Percentiles rank a stretch among this genome's conserved stretches.
Evolutionary conservation across 2,888 invertebrate species (phyloP).

Genomic region (Psylliodes chrysocephalus): DNA sequence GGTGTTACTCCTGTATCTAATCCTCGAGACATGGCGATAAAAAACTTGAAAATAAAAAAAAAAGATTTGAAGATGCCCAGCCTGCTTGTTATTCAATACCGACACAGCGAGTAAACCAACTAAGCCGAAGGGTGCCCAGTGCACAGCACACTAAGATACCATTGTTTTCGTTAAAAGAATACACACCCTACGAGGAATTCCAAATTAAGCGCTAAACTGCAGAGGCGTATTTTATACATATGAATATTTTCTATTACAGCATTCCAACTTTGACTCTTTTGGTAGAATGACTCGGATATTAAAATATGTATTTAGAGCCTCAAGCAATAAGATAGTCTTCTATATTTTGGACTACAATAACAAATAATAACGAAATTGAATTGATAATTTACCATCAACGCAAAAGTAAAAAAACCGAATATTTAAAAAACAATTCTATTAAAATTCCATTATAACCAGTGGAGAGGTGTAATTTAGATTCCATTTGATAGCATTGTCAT

Average conservation of each 20-base stretch:
- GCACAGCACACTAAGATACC: background rate
- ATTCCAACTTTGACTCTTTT: too few relatives aligned
- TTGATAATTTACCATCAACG: background rate
- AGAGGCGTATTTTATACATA: too few relatives aligned
- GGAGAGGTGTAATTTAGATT: slow-evolving; percentile 35
- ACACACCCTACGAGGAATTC: slow-evolving; percentile 7
- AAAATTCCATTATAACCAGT: slow-evolving; percentile 12
- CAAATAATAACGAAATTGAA: too few relatives aligned
- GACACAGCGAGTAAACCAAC: slow-evolving; percentile 5
- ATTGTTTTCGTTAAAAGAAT: slow-evolving; percentile 9
- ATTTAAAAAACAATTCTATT: slow-evolving; percentile 12
- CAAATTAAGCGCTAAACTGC: slow-evolving; percentile 9
- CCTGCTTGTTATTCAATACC: slow-evolving; percentile 26
- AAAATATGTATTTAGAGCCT: too few relatives aligned
- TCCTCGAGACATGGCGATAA: slow-evolving; percentile 20
- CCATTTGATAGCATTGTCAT: slow-evolving; percentile 28
- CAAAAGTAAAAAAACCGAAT: slow-evolving; percentile 3
- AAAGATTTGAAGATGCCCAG: slow-evolving; percentile 17
- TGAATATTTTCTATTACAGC: too few relatives aligned
- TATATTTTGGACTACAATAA: too few relatives aligned
- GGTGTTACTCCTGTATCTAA: slow-evolving; percentile 18
- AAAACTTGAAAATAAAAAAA: slow-evolving; percentile 16
- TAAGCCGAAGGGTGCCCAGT: slow-evolving; percentile 15
- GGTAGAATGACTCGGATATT: too few relatives aligned
- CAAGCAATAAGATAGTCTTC: too few relatives aligned